Percentiles rank a stretch among this genome's conserved stretches.
phyloP scores from a whole-genome alignment of 1,140 invertebrate genomes.

The Drosophila ficusphila region DNA sequence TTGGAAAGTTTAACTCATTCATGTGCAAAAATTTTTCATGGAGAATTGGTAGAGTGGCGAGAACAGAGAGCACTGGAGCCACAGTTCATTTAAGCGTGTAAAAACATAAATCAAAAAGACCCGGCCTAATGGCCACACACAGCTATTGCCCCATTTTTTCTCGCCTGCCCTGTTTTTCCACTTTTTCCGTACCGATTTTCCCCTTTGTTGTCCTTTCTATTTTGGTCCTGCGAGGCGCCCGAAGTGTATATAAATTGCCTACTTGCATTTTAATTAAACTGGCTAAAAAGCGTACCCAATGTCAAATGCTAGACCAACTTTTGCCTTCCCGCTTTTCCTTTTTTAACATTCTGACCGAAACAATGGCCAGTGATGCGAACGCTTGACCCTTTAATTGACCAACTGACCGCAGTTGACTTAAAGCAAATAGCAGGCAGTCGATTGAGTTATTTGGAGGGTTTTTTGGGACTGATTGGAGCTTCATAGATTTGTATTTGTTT shows the following conservation, averaged over 20 bases:
- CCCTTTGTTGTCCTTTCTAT: slow-evolving; percentile 10
- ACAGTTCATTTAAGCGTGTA: slow-evolving; percentile 80
- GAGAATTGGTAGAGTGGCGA: slow-evolving; percentile 8
- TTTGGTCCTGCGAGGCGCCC: slow-evolving; percentile 43
- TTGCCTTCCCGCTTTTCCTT: slow-evolving; percentile 3
- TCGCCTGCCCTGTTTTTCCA: background rate
- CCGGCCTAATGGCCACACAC: slow-evolving; percentile 67
- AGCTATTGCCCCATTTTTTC: slow-evolving; percentile 5
- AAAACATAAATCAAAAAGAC: slow-evolving; percentile 81
- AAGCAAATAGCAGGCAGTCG: slow-evolving; percentile 60
- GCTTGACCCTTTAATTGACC: slow-evolving; percentile 77
- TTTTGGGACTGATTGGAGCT: too few relatives aligned
- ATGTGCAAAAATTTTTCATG: slow-evolving; percentile 74
- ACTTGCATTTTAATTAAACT: slow-evolving; percentile 83
- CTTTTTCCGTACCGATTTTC: background rate
- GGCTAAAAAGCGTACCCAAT: slow-evolving; percentile 75
- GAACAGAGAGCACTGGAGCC: slow-evolving; percentile 37
- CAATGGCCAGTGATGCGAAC: slow-evolving; percentile 68
- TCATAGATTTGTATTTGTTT: too few relatives aligned
- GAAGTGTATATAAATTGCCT: slow-evolving; percentile 82
- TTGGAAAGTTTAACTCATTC: slow-evolving; percentile 62
- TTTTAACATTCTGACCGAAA: slow-evolving; percentile 17
- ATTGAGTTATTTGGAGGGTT: slow-evolving; percentile 1
- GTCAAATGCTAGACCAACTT: slow-evolving; percentile 66
- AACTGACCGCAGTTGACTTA: slow-evolving; percentile 73